Base-by-base conservation (phyloP, 2,888 invertebrate genomes). In the Platycheirus albimanus region DNA sequence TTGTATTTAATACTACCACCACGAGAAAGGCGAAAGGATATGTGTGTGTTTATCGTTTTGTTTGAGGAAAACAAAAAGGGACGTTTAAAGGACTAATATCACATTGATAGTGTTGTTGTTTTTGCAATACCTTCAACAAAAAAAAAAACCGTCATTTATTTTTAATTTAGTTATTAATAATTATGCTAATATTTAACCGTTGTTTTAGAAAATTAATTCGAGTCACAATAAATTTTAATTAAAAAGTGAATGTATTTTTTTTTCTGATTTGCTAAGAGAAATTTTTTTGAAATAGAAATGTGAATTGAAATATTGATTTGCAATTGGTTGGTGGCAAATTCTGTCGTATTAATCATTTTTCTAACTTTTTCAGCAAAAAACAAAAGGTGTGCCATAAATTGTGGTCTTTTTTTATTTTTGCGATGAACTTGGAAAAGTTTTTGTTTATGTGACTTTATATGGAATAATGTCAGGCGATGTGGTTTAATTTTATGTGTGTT, bases 31-130 rank as follows among this genome's bases (percentile, higher is more conserved):
- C 15, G 47, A 17, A 8, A 45, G 6, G 33, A 19, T 0, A 0
- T 11, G 41, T 13, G 24, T 15, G 38, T 38, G 38, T 41, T n/a
- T n/a, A n/a, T n/a, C n/a, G 54, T 17, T 41, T 5, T 41, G 36
- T n/a, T 38, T 54, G 2, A 19, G 1, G 38, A 58, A 13, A 11
- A 38, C 17, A 47, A 20, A 38, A 61, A 41, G 45, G n/a, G n/a
- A 47, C 17, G 11, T 71, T 56, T 71, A 15, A 77, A 83, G 54
- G 78, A 83, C 83, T 83, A 83, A 83, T 74, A 83, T 83, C 78
- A 83, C 83, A 69, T 78, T 83, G 77, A 77, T 72, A 83, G 78
- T 74, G 78, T 78, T 78, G 51, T 64, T 72, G 72, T 69, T n/a
- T n/a, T n/a, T n/a, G n/a, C n/a, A n/a, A n/a, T n/a, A n/a, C n/a